Percentiles rank a stretch among this genome's conserved stretches.
Evolutionary conservation across 2,113 vertebrate genomes (phyloP).

Genomic region (Symphodus melops): DNA sequence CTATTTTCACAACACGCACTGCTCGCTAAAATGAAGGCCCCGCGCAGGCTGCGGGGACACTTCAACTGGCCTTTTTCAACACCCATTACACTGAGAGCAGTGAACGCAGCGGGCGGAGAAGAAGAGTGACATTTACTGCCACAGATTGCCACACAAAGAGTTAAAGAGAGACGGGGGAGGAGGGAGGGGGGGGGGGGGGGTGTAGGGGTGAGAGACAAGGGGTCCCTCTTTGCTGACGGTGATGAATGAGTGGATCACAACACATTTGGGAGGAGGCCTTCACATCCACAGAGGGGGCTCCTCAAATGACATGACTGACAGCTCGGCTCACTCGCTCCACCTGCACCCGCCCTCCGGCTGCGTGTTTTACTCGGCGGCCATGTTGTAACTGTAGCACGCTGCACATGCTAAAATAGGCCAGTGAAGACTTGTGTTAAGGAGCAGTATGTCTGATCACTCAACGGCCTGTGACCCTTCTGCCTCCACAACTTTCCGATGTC

Average conservation of each 20-base stretch:
- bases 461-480: neutral
- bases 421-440: neutral
- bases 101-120: constrained; percentile 43
- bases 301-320: constrained; percentile 72
- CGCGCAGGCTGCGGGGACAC: constrained; percentile 71
- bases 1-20: constrained; percentile 77
- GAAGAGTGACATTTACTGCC: constrained; percentile 65
- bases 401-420: constrained; percentile 15
- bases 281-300: constrained; percentile 63
- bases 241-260: constrained; percentile 80
- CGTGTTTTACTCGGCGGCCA: constrained; percentile 29
- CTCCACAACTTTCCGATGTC: neutral
- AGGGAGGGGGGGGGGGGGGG: neutral
- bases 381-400: constrained; percentile 43
- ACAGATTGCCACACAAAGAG: constrained; percentile 67
- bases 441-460: neutral
- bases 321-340: constrained; percentile 57
- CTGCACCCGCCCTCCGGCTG: constrained; percentile 47
- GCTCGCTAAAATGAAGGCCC: constrained; percentile 73
- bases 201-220: constrained; percentile 71
- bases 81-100: constrained; percentile 59
- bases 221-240: constrained; percentile 65
- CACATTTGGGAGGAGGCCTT: constrained; percentile 69
- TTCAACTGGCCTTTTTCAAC: constrained; percentile 75
- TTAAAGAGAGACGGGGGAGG: constrained; percentile 58